Conservation (phyloP, 2,797 vertebrate genomes). For the Oryzias dopingdopingensis region DNA sequence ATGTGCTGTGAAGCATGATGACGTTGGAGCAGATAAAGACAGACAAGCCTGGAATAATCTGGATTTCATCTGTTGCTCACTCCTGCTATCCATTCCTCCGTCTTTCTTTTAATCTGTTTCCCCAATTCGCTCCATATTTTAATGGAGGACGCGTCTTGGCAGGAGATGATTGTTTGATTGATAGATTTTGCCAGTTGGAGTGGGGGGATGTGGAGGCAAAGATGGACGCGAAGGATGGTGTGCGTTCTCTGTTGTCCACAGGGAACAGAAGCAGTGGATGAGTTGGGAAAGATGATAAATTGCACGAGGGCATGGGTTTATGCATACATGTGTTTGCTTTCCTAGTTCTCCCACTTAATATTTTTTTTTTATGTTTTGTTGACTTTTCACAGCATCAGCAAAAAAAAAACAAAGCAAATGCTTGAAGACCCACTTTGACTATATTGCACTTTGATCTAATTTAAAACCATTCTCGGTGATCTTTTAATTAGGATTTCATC, state of each 20-base stretch:
- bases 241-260: conserved; percentile 58
- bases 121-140: conserved; percentile 37
- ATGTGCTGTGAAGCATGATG: conserved; percentile 77
- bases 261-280: conserved; percentile 54
- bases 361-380: conserved; percentile 7
- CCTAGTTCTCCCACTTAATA: not conserved
- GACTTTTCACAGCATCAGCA: conserved; percentile 51
- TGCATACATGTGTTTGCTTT: conserved; percentile 26
- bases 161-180: conserved; percentile 66
- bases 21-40: conserved; percentile 52
- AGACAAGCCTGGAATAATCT: conserved; percentile 51
- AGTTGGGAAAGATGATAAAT: conserved; percentile 73
- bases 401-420: conserved; percentile 71
- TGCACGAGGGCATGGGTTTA: conserved; percentile 45
- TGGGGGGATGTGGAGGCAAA: conserved; percentile 41
- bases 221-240: conserved; percentile 53
- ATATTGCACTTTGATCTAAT: too few species aligned
- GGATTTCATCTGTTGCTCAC: conserved; percentile 59
- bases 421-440: conserved; percentile 41
- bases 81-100: conserved; percentile 39
- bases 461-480: too few species aligned
- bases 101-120: conserved; percentile 29
- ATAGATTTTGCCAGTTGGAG: conserved; percentile 63
- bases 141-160: conserved; percentile 42
- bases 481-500: too few species aligned